Evolutionary conservation across 2,888 invertebrate species (phyloP).

Genomic region (Orthosia gothica): DNA sequence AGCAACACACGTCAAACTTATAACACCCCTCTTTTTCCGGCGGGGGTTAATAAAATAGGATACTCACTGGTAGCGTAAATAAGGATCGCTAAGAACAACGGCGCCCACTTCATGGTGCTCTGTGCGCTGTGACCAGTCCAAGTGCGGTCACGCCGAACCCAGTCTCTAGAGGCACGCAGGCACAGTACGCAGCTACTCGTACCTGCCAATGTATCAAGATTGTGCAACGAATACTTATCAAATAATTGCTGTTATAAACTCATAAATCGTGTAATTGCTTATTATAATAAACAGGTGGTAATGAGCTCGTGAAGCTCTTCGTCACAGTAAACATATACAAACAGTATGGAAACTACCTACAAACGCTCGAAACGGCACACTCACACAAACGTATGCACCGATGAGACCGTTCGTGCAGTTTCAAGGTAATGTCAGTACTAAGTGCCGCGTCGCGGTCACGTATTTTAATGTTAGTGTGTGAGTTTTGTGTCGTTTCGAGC

Average conservation of each 20-base stretch:
- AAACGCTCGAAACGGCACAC: too few relatives aligned
- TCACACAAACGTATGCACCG: too few relatives aligned
- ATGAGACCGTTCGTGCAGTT: too few relatives aligned
- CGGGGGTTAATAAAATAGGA: too few relatives aligned
- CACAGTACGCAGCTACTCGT: neutral
- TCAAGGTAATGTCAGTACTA: too few relatives aligned
- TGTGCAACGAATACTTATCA: constrained; percentile 36
- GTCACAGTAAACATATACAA: too few relatives aligned
- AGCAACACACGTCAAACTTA: too few relatives aligned
- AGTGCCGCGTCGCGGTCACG: too few relatives aligned
- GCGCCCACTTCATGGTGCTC: neutral
- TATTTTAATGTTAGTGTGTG: too few relatives aligned
- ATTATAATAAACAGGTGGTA: constrained; percentile 11
- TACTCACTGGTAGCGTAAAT: constrained; percentile 19
- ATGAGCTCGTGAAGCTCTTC: neutral
- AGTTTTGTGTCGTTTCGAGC: too few relatives aligned
- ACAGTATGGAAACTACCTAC: too few relatives aligned
- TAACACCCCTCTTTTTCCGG: too few relatives aligned
- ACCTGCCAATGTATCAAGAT: neutral
- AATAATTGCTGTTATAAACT: constrained; percentile 28
- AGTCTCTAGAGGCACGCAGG: neutral
- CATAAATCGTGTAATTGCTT: constrained; percentile 31
- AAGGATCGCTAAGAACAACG: constrained; percentile 12
- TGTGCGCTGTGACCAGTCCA: neutral
- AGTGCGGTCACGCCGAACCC: neutral